Base-by-base conservation (phyloP, 1,140 invertebrate genomes). In the Drosophila varians region DNA sequence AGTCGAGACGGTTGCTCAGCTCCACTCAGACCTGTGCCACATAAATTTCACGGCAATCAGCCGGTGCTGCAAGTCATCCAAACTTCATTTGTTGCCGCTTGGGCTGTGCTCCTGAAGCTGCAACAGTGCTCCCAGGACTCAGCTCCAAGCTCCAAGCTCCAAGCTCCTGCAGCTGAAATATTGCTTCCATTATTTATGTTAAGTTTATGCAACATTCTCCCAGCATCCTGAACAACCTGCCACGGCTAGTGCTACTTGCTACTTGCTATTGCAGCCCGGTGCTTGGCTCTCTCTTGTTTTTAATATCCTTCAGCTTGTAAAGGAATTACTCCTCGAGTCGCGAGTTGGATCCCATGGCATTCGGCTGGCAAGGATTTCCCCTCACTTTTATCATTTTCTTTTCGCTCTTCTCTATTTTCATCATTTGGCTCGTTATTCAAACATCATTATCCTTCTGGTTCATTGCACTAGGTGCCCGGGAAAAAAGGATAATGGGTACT, bases 21-120 rank as follows among this genome's bases (percentile, higher is more conserved):
- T 49, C 48, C 51, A 55, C 60, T 77, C 61, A 54, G 38, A 45
- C 53, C 48, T 49, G 54, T 57, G 45, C 57, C 76, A 80, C 82
- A 86, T 84, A 84, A 84, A 84, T 84, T 86, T 84, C 76, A 84
- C 80, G 80, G 80, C 80, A 84, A 84, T 84, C 80, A 84, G 80
- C 62, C 76, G 61, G 46, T 61, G 64, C 69, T 84, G 80, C 80
- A 84, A 84, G 80, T 84, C 82, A 86, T 84, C 80, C 80, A 76
- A 84, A 84, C 80, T 86, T 84, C 80, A 84, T 84, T 84, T 84
- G 80, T 86, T 87, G 80, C 76, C 42, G 45, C 74, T 77, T 34
- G 45, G 58, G 36, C 7, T 38, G 25, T 61, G 43, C 54, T 58
- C 23, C 52, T 38, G 36, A 6, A 38, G 36, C 16, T 38, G 36